A percentile compares a stretch with the other conserved stretches of the same genome.
phyloP scores from a whole-genome alignment of 1,140 invertebrate genomes.

The Cotesia chilonis region DNA sequence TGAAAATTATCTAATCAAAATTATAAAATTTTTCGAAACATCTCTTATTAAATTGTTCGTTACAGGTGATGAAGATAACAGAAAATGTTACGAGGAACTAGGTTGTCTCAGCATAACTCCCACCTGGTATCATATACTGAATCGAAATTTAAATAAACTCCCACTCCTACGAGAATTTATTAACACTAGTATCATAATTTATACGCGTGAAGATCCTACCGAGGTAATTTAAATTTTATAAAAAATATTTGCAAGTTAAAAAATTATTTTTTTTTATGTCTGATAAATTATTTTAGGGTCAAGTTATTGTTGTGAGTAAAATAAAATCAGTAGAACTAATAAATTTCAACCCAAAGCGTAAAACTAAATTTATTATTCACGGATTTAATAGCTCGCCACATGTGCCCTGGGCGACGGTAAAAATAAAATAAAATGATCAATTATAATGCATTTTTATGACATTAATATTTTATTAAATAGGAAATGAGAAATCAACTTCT shows the following conservation, averaged over 20 bases:
- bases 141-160: slow-evolving; percentile 83
- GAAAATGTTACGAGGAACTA: slow-evolving; percentile 81
- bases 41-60: no score
- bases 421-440: not conserved
- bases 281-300: slow-evolving; percentile 64
- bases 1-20: no score
- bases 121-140: slow-evolving; percentile 84
- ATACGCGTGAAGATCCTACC: slow-evolving; percentile 77
- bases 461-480: slow-evolving; percentile 50
- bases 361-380: slow-evolving; percentile 86
- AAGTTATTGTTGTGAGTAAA: slow-evolving; percentile 73
- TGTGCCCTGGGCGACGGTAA: slow-evolving; percentile 82
- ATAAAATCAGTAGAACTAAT: slow-evolving; percentile 77
- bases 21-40: no score
- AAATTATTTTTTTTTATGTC: not conserved
- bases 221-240: slow-evolving; percentile 66
- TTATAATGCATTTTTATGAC: no score
- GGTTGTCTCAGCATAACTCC: slow-evolving; percentile 84
- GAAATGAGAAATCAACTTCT: slow-evolving; percentile 83
- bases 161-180: slow-evolving; percentile 81
- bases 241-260: not conserved
- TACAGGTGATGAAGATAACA: slow-evolving; percentile 81
- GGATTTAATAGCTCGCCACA: slow-evolving; percentile 89
- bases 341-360: slow-evolving; percentile 76
- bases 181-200: slow-evolving; percentile 82